phyloP scores from a whole-genome alignment of 1,140 invertebrate genomes.

The Thalassaphorura encarpata region DNA sequence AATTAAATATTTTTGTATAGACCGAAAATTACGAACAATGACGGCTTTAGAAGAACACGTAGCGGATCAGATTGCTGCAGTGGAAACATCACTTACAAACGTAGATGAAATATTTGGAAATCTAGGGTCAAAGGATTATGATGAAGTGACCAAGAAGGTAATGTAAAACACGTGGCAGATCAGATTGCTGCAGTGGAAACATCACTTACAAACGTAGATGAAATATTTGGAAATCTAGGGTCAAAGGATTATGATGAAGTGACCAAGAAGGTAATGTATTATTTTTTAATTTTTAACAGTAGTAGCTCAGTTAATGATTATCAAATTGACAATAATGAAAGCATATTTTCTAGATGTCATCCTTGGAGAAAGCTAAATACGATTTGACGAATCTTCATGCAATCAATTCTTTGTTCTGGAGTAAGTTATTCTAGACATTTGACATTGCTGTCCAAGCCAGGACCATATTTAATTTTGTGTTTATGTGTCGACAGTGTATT shows the following conservation, averaged over 20 bases:
- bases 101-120: slow-evolving; percentile 18
- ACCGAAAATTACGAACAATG: background rate
- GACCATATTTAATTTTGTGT: slow-evolving; percentile 1
- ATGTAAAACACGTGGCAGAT: background rate
- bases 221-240: slow-evolving; percentile 15
- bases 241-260: slow-evolving; percentile 16
- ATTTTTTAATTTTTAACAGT: too few species aligned
- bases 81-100: slow-evolving; percentile 13
- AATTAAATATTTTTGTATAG: too few species aligned
- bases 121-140: slow-evolving; percentile 13
- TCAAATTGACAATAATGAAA: too few species aligned
- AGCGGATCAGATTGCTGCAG: slow-evolving; percentile 12
- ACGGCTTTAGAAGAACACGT: background rate
- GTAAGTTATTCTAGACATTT: slow-evolving; percentile 20
- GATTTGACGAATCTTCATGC: slow-evolving; percentile 27
- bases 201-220: slow-evolving; percentile 11
- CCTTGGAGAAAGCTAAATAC: slow-evolving; percentile 29
- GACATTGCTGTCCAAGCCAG: background rate
- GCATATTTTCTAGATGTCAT: slow-evolving; percentile 20
- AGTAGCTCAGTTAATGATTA: too few species aligned
- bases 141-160: slow-evolving; percentile 18
- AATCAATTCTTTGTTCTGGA: slow-evolving; percentile 31
- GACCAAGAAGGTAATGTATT: slow-evolving; percentile 12
- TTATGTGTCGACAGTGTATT: slow-evolving; percentile 23
- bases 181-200: background rate